Evolutionary conservation across 2,113 vertebrate genomes (phyloP).

Genomic region (Archilochus colubris): DNA sequence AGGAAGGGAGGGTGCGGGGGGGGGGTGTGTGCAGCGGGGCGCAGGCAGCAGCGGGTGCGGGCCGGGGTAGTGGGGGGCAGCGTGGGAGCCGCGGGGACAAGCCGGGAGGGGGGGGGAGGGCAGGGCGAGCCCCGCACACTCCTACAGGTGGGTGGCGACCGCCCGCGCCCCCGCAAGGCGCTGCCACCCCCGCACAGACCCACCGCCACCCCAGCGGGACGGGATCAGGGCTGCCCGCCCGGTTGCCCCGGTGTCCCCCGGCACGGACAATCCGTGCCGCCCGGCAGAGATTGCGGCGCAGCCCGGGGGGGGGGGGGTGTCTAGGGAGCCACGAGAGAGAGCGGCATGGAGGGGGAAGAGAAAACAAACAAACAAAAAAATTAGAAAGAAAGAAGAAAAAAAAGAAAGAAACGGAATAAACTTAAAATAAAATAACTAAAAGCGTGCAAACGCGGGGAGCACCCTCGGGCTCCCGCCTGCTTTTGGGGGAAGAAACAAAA

Average conservation of each 20-base stretch:
- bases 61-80: too few species aligned
- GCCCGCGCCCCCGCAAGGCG: neutral
- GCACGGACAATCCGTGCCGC: neutral
- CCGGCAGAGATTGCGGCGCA: neutral
- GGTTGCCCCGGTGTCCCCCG: neutral
- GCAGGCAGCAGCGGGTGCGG: neutral
- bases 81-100: neutral
- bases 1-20: neutral
- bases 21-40: neutral
- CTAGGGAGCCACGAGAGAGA: neutral
- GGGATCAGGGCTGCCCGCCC: neutral
- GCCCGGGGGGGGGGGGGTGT: neutral
- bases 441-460: neutral
- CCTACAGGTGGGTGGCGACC: constrained; percentile 47
- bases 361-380: neutral
- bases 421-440: neutral
- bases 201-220: neutral
- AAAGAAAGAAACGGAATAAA: neutral
- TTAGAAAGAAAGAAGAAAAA: neutral
- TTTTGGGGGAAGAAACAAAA: neutral
- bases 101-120: neutral
- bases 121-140: neutral
- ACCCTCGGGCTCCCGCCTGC: neutral
- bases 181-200: neutral
- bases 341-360: too few species aligned